Percentiles rank a stretch among this genome's conserved stretches.
These are phyloP conservation scores for Spea hammondii DNA, from an alignment of 2,797 vertebrate genomes.

Conservation along the genomic window DNA sequence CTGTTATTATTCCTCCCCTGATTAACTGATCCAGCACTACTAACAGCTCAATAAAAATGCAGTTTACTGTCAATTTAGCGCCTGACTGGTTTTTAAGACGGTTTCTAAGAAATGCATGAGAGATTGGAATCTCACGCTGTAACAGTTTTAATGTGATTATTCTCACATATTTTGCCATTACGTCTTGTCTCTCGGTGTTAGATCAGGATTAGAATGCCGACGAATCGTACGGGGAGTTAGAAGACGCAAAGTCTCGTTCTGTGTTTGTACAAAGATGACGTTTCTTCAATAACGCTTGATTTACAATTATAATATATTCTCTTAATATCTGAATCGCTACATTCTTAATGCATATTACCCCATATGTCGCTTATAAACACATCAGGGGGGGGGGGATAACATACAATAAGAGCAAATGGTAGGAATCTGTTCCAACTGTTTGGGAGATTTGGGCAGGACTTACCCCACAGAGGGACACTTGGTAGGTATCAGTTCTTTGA, in stretches of 20 bases:
- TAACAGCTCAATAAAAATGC: conserved; percentile 49
- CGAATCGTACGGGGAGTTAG: not conserved
- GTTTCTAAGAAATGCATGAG: conserved; percentile 33
- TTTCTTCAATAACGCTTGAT: not conserved
- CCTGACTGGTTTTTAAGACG: conserved; percentile 39
- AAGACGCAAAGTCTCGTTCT: not conserved
- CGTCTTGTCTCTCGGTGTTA: conserved; percentile 7
- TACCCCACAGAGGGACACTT: too few relatives aligned
- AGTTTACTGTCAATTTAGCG: conserved; percentile 45
- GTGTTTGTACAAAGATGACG: not conserved
- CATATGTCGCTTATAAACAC: too few relatives aligned
- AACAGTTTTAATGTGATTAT: conserved; percentile 36
- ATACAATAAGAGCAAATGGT: too few relatives aligned
- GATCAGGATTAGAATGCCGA: conserved; percentile 24
- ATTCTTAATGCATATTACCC: too few relatives aligned
- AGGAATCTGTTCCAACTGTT: too few relatives aligned
- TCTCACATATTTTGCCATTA: conserved; percentile 17
- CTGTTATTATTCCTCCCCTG: conserved; percentile 34
- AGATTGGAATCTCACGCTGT: conserved; percentile 16
- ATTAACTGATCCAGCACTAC: conserved; percentile 44
- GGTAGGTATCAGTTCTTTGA: too few relatives aligned
- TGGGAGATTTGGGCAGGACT: too few relatives aligned
- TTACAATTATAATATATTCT: not conserved
- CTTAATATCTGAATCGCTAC: too few relatives aligned
- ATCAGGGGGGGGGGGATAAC: too few relatives aligned